Percentiles rank a stretch among this genome's conserved stretches.
Conservation (phyloP, 1,140 invertebrate species). For the Megalopta genalis region DNA sequence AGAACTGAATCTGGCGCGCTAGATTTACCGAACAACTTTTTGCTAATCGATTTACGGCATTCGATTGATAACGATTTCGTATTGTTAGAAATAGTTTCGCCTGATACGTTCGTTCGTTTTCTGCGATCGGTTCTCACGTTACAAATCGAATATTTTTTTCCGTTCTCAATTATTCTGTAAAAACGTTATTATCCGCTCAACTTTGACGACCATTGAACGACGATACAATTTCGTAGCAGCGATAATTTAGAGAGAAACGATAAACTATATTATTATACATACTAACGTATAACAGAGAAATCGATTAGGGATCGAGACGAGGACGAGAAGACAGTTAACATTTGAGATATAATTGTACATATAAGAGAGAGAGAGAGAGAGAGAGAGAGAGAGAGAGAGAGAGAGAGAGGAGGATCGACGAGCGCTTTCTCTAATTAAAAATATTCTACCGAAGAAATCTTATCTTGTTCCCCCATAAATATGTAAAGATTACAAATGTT, state of each 20-base stretch:
- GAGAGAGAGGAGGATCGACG: constrained; percentile 27
- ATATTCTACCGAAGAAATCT: neutral
- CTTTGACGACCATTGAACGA: neutral
- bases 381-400: too few relatives aligned
- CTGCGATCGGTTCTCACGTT: neutral
- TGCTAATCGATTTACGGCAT: constrained; percentile 23
- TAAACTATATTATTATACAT: too few relatives aligned
- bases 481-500: constrained; percentile 3
- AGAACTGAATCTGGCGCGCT: constrained; percentile 4
- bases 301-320: neutral
- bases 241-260: neutral
- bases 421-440: constrained; percentile 20
- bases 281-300: neutral
- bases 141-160: neutral
- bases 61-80: constrained; percentile 1
- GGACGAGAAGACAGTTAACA: constrained; percentile 1
- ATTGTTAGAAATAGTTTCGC: neutral
- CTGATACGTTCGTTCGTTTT: neutral
- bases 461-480: constrained; percentile 1
- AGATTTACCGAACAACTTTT: constrained; percentile 29
- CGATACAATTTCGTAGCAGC: neutral
- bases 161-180: neutral
- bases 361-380: too few relatives aligned
- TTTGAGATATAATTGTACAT: constrained; percentile 10
- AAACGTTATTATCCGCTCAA: neutral